Evolutionary conservation across 1,140 invertebrate species (phyloP).

Genomic region (Brachionus koreanus): DNA sequence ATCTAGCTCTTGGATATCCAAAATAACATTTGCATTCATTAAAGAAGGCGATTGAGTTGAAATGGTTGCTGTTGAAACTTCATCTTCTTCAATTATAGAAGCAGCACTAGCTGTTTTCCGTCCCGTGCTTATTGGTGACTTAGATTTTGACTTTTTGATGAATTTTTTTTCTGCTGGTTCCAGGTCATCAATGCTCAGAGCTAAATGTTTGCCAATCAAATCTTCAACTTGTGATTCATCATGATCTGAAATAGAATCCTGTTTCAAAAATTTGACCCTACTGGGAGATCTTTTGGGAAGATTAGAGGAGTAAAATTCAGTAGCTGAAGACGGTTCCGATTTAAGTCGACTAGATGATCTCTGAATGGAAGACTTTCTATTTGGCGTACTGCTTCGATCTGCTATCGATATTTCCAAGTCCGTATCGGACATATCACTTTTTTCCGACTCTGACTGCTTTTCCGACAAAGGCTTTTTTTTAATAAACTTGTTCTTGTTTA

Average conservation of each 20-base stretch:
- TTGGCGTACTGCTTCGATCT: slow-evolving; percentile 11
- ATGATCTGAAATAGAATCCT: slow-evolving; percentile 17
- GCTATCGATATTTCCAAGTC: slow-evolving; percentile 9
- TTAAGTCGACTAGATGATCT: background rate
- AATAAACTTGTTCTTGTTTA: slow-evolving; percentile 26
- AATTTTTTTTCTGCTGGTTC: background rate
- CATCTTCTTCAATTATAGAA: slow-evolving; percentile 23
- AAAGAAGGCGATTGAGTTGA: slow-evolving; percentile 22
- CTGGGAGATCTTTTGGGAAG: slow-evolving; percentile 22
- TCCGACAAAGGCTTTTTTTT: slow-evolving; percentile 17
- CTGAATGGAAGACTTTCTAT: background rate
- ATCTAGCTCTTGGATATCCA: slow-evolving; percentile 11
- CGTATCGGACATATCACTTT: background rate
- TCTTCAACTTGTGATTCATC: slow-evolving; percentile 9
- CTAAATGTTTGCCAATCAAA: background rate
- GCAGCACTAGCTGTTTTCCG: slow-evolving; percentile 12
- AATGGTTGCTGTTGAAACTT: background rate
- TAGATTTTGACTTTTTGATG: background rate
- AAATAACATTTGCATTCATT: slow-evolving; percentile 33
- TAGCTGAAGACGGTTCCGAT: background rate
- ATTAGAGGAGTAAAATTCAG: background rate
- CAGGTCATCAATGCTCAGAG: slow-evolving; percentile 2
- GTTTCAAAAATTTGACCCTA: slow-evolving; percentile 34
- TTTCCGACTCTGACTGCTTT: background rate
- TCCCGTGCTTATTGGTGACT: background rate